These are phyloP conservation scores for Hybos culiciformis DNA, from an alignment of 2,888 invertebrate species.

Conservation along the genomic window DNA sequence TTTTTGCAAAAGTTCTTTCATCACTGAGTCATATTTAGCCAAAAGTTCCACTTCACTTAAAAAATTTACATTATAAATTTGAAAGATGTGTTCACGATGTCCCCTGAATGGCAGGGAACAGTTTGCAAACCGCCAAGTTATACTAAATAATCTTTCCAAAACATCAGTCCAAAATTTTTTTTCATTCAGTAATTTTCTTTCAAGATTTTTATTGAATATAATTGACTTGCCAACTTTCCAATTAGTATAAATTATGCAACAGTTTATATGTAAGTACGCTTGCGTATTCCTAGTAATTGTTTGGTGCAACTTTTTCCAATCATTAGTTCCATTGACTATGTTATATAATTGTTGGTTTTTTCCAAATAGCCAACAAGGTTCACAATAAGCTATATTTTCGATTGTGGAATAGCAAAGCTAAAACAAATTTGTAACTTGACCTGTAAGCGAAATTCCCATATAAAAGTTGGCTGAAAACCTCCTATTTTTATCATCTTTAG, in stretches of 20 bases:
- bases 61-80: slow-evolving; percentile 6
- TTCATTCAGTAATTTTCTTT: not conserved
- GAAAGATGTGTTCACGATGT: not conserved
- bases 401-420: slow-evolving; percentile 3
- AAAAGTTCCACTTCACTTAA: slow-evolving; percentile 3
- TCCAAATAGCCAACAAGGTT: slow-evolving; percentile 1
- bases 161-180: slow-evolving; percentile 4
- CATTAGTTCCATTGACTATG: slow-evolving; percentile 1
- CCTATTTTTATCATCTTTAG: slow-evolving; percentile 1
- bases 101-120: slow-evolving; percentile 1
- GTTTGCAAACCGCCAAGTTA: slow-evolving; percentile 2
- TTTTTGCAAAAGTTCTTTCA: not conserved
- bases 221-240: not conserved
- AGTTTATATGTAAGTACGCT: not conserved
- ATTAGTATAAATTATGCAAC: not conserved
- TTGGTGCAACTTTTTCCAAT: slow-evolving; percentile 3
- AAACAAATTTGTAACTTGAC: slow-evolving; percentile 4
- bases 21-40: slow-evolving; percentile 1
- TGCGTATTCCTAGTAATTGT: not conserved
- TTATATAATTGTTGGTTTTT: slow-evolving; percentile 2
- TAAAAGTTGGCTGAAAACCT: slow-evolving; percentile 1
- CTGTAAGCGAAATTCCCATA: slow-evolving; percentile 2
- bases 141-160: slow-evolving; percentile 5
- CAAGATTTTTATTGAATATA: not conserved
- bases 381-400: slow-evolving; percentile 3